phyloP scores from a whole-genome alignment of 2,113 vertebrate species.

The Dunckerocampus dactyliophorus region DNA sequence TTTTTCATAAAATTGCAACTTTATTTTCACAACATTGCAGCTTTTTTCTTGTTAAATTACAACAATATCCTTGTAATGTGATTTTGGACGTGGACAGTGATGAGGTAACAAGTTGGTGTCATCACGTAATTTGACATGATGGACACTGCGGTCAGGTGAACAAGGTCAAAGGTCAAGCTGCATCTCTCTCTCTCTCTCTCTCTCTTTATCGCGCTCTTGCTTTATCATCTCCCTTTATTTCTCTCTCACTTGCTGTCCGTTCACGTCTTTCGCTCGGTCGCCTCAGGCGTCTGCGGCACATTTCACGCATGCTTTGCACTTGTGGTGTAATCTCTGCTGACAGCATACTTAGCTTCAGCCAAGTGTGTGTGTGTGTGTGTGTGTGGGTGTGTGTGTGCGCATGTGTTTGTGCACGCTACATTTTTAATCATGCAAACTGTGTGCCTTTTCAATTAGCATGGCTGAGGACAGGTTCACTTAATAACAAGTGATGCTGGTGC shows the following conservation, averaged over 20 bases:
- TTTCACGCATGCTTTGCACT: slow-evolving; percentile 59
- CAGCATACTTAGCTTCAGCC: slow-evolving; percentile 55
- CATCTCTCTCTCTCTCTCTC: slow-evolving; percentile 10
- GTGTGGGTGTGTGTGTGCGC: slow-evolving; percentile 21
- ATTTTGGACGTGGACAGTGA: too few species aligned
- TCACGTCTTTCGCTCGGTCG: slow-evolving; percentile 27
- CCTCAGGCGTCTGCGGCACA: slow-evolving; percentile 57
- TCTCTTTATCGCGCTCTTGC: slow-evolving; percentile 5
- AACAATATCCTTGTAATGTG: too few species aligned
- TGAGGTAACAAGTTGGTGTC: slow-evolving; percentile 23
- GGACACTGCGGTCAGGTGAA: slow-evolving; percentile 37
- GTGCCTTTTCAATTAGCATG: slow-evolving; percentile 34
- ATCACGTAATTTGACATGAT: slow-evolving; percentile 31
- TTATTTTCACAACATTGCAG: too few species aligned
- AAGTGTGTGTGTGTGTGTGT: slow-evolving; percentile 37
- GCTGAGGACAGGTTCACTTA: slow-evolving; percentile 26
- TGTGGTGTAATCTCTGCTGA: slow-evolving; percentile 55
- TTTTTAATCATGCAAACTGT: slow-evolving; percentile 38
- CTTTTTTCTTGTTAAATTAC: too few species aligned
- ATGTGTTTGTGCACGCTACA: slow-evolving; percentile 8
- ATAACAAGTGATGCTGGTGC: slow-evolving; percentile 37
- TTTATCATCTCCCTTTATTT: slow-evolving; percentile 4
- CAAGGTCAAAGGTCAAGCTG: slow-evolving; percentile 36
- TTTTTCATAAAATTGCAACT: too few species aligned
- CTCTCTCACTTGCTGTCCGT: slow-evolving; percentile 22